These are phyloP conservation scores for Maniola hyperantus DNA, from an alignment of 2,888 invertebrate species.

Conservation along the genomic window DNA sequence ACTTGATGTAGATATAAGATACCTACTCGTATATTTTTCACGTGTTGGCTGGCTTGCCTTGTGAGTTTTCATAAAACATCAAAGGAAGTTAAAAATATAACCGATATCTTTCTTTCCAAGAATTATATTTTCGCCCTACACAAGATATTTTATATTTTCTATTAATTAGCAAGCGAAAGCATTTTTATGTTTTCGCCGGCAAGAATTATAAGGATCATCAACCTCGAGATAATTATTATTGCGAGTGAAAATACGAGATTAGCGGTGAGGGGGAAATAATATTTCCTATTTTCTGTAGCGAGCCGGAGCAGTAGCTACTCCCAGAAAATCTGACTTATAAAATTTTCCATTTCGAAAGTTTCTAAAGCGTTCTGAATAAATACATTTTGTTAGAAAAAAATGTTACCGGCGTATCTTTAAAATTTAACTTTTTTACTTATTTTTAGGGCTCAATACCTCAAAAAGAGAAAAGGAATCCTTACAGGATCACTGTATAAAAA, in stretches of 20 bases:
- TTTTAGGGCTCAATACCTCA: too few species aligned
- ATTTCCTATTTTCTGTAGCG: slow-evolving; percentile 33
- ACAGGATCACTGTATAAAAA: too few species aligned
- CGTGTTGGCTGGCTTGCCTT: too few species aligned
- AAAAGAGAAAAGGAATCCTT: too few species aligned
- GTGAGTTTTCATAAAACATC: too few species aligned
- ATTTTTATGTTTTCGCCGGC: slow-evolving; percentile 32
- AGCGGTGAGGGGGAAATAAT: slow-evolving; percentile 30
- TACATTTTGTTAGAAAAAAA: background rate
- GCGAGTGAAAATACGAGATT: slow-evolving; percentile 30
- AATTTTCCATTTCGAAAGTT: slow-evolving; percentile 27
- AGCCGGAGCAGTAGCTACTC: slow-evolving; percentile 19
- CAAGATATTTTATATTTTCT: slow-evolving; percentile 12
- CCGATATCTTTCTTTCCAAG: too few species aligned
- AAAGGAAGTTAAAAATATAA: background rate
- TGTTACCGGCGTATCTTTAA: background rate
- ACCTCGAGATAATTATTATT: slow-evolving; percentile 33
- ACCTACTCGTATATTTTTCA: too few species aligned
- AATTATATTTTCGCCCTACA: background rate
- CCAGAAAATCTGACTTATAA: slow-evolving; percentile 30
- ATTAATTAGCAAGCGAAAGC: slow-evolving; percentile 30
- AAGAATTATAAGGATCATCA: slow-evolving; percentile 34
- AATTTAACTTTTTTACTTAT: background rate
- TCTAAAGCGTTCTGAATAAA: slow-evolving; percentile 5
- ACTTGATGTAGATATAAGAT: too few species aligned